phyloP scores from a whole-genome alignment of 2,797 vertebrate species.

The Gymnocypris eckloni region DNA sequence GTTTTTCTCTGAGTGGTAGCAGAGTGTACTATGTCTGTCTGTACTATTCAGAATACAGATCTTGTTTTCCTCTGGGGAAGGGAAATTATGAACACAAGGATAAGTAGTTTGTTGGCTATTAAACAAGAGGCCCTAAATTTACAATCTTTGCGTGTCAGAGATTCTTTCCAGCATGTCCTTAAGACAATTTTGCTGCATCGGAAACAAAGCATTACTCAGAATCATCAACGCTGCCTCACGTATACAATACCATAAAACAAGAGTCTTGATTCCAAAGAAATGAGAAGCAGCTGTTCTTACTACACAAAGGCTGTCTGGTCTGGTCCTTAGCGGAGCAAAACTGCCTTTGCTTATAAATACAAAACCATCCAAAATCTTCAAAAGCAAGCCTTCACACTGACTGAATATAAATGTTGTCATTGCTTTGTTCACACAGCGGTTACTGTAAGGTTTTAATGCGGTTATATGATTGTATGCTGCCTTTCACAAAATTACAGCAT shows the following conservation, averaged over 20 bases:
- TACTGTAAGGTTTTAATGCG: background rate
- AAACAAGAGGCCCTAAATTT: conserved; percentile 19
- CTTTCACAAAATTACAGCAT: background rate
- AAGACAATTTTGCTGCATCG: conserved; percentile 33
- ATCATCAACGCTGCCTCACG: background rate
- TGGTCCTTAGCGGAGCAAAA: background rate
- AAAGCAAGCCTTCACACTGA: background rate
- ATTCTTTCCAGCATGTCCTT: conserved; percentile 21
- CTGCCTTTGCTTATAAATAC: background rate
- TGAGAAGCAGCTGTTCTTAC: background rate
- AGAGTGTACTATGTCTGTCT: conserved; percentile 27
- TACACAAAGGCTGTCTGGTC: conserved; percentile 15
- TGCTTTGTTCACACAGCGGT: background rate
- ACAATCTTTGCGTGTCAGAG: conserved; percentile 24
- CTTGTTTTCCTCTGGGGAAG: conserved; percentile 26
- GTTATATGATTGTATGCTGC: background rate
- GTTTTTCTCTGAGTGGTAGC: conserved; percentile 16
- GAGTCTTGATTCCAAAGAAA: background rate
- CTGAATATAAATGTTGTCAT: conserved; percentile 38
- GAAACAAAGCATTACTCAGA: conserved; percentile 30
- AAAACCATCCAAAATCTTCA: conserved; percentile 12
- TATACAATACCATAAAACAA: conserved; percentile 26
- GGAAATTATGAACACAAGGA: conserved; percentile 19
- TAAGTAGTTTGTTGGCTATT: conserved; percentile 24
- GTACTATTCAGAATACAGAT: conserved; percentile 42